Evolutionary conservation across 1,140 invertebrate genomes (phyloP).

Genomic region (Drosophila yakuba): DNA sequence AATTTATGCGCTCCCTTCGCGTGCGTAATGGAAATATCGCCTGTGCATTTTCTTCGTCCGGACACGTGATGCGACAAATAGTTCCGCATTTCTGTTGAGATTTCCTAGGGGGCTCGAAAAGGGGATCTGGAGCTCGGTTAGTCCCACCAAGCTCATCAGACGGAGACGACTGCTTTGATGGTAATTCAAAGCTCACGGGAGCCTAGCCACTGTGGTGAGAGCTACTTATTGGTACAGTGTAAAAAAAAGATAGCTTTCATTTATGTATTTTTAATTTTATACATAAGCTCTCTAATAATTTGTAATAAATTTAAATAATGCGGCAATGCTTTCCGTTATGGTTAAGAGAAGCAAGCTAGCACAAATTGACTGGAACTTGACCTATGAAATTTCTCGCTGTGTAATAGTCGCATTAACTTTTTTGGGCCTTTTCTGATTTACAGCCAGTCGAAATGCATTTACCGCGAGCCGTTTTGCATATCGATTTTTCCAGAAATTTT

Average conservation of each 20-base stretch:
- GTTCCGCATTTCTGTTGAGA: conserved; percentile 68
- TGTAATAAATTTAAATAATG: too few species aligned
- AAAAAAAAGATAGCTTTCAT: too few species aligned
- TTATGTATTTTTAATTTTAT: too few species aligned
- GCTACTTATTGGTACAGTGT: conserved; percentile 23
- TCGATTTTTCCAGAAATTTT: conserved; percentile 75
- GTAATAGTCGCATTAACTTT: conserved; percentile 28
- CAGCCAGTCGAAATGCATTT: conserved; percentile 64
- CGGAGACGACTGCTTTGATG: conserved; percentile 36
- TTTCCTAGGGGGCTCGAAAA: conserved; percentile 13
- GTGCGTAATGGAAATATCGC: conserved; percentile 76
- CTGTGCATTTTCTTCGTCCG: conserved; percentile 64
- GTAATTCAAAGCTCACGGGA: conserved; percentile 37
- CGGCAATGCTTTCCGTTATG: too few species aligned
- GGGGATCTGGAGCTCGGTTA: not conserved
- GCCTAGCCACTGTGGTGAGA: conserved; percentile 27
- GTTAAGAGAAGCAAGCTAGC: too few species aligned
- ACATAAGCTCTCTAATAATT: too few species aligned
- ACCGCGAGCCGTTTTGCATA: conserved; percentile 50
- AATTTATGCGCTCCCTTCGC: conserved; percentile 70
- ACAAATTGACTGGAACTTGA: not conserved
- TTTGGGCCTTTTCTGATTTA: conserved; percentile 20
- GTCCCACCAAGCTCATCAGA: conserved; percentile 70
- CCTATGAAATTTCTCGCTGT: not conserved
- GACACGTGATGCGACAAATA: conserved; percentile 81